Percentiles rank a stretch among this genome's conserved stretches.
These are phyloP conservation scores for Rhinopithecus roxellana DNA, from an alignment of 2,113 vertebrate genomes.

Conservation along the genomic window DNA sequence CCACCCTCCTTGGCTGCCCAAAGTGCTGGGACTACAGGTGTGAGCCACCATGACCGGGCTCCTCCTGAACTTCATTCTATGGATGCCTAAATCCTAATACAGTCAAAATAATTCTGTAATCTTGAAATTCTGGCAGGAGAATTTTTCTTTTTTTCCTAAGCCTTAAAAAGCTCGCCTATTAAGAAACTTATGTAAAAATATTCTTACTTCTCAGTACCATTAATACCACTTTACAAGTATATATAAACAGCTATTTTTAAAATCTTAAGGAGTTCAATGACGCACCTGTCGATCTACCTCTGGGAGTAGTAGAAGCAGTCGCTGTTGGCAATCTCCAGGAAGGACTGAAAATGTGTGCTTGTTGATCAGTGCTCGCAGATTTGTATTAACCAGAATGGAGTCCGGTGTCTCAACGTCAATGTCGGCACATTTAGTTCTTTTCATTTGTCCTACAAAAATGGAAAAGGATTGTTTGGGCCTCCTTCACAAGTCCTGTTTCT, in stretches of 20 bases:
- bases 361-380: conserved; percentile 96
- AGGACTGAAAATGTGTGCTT: conserved; percentile 95
- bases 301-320: conserved; percentile 93
- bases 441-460: conserved; percentile 91
- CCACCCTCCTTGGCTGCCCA: too few species aligned
- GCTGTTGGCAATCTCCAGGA: conserved; percentile 93
- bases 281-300: conserved; percentile 95
- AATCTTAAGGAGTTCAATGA: background rate
- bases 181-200: background rate
- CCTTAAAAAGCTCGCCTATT: background rate
- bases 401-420: conserved; percentile 99
- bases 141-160: background rate
- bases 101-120: conserved; percentile 7
- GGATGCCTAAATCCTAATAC: background rate
- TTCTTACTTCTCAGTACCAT: background rate
- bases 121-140: background rate
- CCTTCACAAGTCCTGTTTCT: background rate
- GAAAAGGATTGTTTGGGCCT: background rate
- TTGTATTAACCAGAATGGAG: conserved; percentile 98
- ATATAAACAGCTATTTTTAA: background rate
- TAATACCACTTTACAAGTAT: background rate
- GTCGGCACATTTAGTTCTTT: conserved; percentile 91
- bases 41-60: too few species aligned
- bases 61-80: background rate
- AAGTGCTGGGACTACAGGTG: too few species aligned